phyloP scores from a whole-genome alignment of 2,888 invertebrate species.

The Siphonodentalium dalli region DNA sequence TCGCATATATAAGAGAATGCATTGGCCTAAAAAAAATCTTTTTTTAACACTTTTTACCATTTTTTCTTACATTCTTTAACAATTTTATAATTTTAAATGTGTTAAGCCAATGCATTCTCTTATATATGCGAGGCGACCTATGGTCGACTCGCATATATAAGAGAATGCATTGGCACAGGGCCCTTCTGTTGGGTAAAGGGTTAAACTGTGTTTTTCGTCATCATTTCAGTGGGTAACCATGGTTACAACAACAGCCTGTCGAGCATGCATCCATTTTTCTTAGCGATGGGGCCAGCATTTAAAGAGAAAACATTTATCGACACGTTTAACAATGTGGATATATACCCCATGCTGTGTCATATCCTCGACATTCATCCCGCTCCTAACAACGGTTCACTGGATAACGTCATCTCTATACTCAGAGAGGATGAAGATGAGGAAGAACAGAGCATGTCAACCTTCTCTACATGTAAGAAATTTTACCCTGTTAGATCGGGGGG shows the following conservation, averaged over 20 bases:
- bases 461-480: slow-evolving; percentile 49
- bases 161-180: too few species aligned
- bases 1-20: too few species aligned
- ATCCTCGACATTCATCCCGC: slow-evolving; percentile 52
- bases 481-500: too few species aligned
- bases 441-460: slow-evolving; percentile 30
- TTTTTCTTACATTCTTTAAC: too few species aligned
- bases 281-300: slow-evolving; percentile 71
- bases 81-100: too few species aligned
- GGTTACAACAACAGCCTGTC: slow-evolving; percentile 66
- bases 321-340: slow-evolving; percentile 57
- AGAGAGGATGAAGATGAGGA: slow-evolving; percentile 5
- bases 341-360: slow-evolving; percentile 61
- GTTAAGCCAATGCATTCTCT: too few species aligned
- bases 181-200: too few species aligned
- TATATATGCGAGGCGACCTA: too few species aligned
- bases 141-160: too few species aligned
- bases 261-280: slow-evolving; percentile 76
- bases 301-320: slow-evolving; percentile 41
- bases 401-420: slow-evolving; percentile 37
- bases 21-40: too few species aligned
- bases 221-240: slow-evolving; percentile 57
- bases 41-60: too few species aligned
- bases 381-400: slow-evolving; percentile 56
- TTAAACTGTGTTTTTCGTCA: background rate